Base-by-base conservation (phyloP, 2,113 vertebrate species). In the Thinocorus orbignyianus region DNA sequence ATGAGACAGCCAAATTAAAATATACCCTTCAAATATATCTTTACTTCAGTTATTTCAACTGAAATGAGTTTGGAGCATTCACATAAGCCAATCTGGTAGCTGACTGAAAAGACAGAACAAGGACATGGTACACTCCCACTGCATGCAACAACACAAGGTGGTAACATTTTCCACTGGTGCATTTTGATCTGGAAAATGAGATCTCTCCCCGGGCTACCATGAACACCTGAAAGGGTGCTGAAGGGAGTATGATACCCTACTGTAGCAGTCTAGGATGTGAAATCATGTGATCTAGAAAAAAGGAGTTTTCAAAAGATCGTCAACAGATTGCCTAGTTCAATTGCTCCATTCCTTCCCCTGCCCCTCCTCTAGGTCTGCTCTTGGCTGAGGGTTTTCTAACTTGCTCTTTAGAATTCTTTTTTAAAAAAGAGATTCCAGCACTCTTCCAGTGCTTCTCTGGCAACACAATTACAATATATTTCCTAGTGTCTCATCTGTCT, bases 131-230 rank as follows among this genome's bases (percentile, higher is more conserved):
- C 5, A 25, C 2, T 87, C 25, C 30, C 11, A 9, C 24, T 44
- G 41, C 41, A 23, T 42, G 24, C 11, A 79, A 20, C 0, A 1
- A 33, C 1, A 1, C 12, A 6, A 39, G 3, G 18, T 51, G 5
- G 46, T 61, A 60, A 77, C 17, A 0, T 41, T 86, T 83, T 78
- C 68, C 23, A 20, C 20, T 54, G 42, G 10, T 71, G 20, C 10
- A 26, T 62, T 54, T 72, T 68, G 31, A 62, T 42, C 51, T 13
- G 5, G 58, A 86, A 89, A 94, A 92, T 15, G 16, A 33, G 30
- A 64, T 74, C 35, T 57, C 5, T 86, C 35, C 49, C 20, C 39
- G 69, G 33, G 12, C 33, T 77, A 25, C 49, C 13, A 2, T n/a
- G 62, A 82, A 41, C 6, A 6, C 8, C 68, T 90, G 58, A 49